Percentiles rank a stretch among this genome's conserved stretches.
Conservation (phyloP, 2,888 invertebrate genomes). For the Cremastinae sp. region DNA sequence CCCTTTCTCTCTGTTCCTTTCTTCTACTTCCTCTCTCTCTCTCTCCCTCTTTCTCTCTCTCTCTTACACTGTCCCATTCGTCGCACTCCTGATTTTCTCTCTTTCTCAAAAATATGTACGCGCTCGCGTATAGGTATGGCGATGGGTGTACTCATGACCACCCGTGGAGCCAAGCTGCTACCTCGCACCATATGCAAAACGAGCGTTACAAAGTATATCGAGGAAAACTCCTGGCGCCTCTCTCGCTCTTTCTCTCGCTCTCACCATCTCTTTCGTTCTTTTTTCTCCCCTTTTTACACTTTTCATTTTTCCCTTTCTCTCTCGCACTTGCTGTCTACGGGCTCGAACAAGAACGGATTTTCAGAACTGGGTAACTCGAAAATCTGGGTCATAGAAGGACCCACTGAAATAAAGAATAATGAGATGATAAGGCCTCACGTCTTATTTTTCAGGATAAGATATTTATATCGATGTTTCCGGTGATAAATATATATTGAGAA, state of each 20-base stretch:
- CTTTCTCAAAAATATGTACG: constrained; percentile 29
- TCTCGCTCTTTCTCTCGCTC: constrained; percentile 38
- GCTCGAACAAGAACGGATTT: constrained; percentile 8
- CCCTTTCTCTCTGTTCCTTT: constrained; percentile 20
- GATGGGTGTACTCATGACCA: constrained; percentile 33
- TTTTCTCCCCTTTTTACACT: constrained; percentile 19
- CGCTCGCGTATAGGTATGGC: constrained; percentile 22
- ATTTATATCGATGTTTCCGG: no score
- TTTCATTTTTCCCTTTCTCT: no score
- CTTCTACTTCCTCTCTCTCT: constrained; percentile 1
- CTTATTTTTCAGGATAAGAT: background rate
- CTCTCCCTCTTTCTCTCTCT: constrained; percentile 24
- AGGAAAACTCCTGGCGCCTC: constrained; percentile 38
- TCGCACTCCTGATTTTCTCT: constrained; percentile 33
- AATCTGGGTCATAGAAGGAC: constrained; percentile 11
- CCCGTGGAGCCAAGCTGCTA: constrained; percentile 42
- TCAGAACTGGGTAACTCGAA: constrained; percentile 28
- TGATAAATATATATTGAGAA: no score
- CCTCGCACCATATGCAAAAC: constrained; percentile 61
- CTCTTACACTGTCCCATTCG: constrained; percentile 40
- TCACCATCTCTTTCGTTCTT: constrained; percentile 17
- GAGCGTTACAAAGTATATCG: constrained; percentile 49
- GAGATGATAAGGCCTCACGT: background rate
- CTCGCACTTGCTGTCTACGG: no score
- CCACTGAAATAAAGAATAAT: constrained; percentile 6